These are phyloP conservation scores for Eristalinus sepulchralis DNA, from an alignment of 2,888 invertebrate genomes.

Conservation along the genomic window DNA sequence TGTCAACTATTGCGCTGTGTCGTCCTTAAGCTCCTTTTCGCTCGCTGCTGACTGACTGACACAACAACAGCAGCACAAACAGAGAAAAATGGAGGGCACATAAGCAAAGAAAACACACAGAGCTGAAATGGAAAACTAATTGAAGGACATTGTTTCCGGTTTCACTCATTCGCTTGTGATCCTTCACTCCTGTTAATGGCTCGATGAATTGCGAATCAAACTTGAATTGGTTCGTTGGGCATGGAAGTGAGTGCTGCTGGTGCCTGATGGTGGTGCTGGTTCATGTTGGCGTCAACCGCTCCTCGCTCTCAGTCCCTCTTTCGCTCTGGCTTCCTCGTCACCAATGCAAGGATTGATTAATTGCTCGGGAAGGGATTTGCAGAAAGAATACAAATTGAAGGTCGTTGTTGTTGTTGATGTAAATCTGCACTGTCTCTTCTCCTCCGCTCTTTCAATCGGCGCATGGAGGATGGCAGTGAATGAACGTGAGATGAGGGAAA, in stretches of 20 bases:
- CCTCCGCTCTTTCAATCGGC: too few species aligned
- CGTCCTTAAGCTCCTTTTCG: not conserved
- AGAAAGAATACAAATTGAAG: constrained; percentile 31
- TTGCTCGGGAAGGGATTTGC: constrained; percentile 46
- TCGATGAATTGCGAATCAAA: constrained; percentile 61
- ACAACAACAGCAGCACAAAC: not conserved
- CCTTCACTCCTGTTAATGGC: constrained; percentile 57
- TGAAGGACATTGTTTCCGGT: constrained; percentile 60
- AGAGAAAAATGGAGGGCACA: not conserved
- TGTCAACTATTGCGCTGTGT: not conserved
- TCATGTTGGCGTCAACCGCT: not conserved
- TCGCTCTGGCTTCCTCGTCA: not conserved
- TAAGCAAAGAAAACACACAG: not conserved
- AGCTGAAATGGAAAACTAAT: constrained; percentile 30
- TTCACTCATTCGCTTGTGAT: constrained; percentile 56
- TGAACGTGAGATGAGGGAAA: too few species aligned
- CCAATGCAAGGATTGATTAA: constrained; percentile 44
- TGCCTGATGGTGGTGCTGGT: not conserved
- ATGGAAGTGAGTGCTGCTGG: constrained; percentile 31
- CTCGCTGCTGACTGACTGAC: not conserved
- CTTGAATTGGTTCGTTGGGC: constrained; percentile 58
- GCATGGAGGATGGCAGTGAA: too few species aligned
- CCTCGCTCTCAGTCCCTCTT: not conserved
- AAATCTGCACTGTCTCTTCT: not conserved
- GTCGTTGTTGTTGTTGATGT: constrained; percentile 13